A percentile compares a stretch with the other conserved stretches of the same genome.
Evolutionary conservation across 2,888 invertebrate species (phyloP).

Genomic region (Caenorhabditis sp.): DNA sequence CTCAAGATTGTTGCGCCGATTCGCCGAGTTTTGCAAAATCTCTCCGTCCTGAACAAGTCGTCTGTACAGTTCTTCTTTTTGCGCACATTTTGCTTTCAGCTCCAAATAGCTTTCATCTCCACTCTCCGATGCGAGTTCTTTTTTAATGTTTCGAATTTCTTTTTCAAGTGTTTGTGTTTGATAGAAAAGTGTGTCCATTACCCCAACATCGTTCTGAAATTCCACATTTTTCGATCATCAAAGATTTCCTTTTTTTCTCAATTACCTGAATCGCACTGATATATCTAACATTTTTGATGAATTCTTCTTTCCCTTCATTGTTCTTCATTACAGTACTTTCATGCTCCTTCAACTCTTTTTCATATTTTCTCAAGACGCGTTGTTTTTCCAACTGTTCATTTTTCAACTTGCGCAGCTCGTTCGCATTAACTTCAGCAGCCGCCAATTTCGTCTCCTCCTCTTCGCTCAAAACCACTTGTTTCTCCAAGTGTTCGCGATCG

Average conservation of each 20-base stretch:
- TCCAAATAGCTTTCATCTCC: background rate
- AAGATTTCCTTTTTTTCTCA: constrained; percentile 8
- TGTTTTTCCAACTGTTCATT: background rate
- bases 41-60: constrained; percentile 14
- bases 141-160: background rate
- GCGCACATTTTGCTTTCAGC: background rate
- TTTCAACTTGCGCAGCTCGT: background rate
- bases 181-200: constrained; percentile 31
- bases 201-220: constrained; percentile 41
- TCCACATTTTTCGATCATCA: constrained; percentile 6
- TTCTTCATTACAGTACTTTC: constrained; percentile 12
- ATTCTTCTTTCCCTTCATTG: constrained; percentile 12
- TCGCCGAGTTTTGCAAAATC: constrained; percentile 13
- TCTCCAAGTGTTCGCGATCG: constrained; percentile 31
- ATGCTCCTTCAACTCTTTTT: constrained; percentile 8
- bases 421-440: constrained; percentile 15
- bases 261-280: constrained; percentile 1
- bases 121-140: background rate
- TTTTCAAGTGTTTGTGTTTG: constrained; percentile 8
- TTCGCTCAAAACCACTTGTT: constrained; percentile 9
- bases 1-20: constrained; percentile 22
- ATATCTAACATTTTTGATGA: background rate
- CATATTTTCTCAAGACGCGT: background rate
- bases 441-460: constrained; percentile 15
- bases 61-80: constrained; percentile 4